Percentiles rank a stretch among this genome's conserved stretches.
phyloP scores from a whole-genome alignment of 1,140 invertebrate species.

The Pseudobourletiella spinata region DNA sequence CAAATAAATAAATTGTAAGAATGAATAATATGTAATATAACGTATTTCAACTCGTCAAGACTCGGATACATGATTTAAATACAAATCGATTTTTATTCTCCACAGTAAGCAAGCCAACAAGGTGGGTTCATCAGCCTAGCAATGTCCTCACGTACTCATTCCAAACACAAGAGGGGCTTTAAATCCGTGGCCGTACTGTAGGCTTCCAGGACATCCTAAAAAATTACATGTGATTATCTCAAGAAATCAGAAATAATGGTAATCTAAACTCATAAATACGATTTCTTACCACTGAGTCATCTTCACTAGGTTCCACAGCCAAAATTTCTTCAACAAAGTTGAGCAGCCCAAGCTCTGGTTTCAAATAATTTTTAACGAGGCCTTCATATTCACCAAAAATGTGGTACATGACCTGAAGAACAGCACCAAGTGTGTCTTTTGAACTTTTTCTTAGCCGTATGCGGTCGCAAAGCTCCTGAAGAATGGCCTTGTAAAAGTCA shows the following conservation, averaged over 20 bases:
- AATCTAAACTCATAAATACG: background rate
- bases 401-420: slow-evolving; percentile 3
- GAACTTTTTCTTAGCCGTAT: background rate
- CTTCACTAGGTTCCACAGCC: background rate
- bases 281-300: background rate
- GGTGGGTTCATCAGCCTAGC: no score
- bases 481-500: slow-evolving; percentile 1
- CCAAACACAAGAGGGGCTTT: background rate
- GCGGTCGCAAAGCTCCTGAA: slow-evolving; percentile 5
- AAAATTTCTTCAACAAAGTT: slow-evolving; percentile 4
- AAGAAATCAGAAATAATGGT: background rate
- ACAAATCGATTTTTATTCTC: no score
- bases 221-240: background rate
- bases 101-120: no score
- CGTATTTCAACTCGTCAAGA: no score
- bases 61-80: no score
- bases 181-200: slow-evolving; percentile 4
- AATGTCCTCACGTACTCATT: no score
- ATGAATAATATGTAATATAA: no score
- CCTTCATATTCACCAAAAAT: background rate
- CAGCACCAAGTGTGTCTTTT: background rate
- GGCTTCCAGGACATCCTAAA: slow-evolving; percentile 3
- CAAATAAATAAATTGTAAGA: no score
- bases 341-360: slow-evolving; percentile 1
- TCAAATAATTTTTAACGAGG: background rate